Evolutionary conservation across 64 coral and sea anemone genomes (phyloP), one percentile per base, ranked within the genome.

Genomic region (Pocillopora damicornis): DNA sequence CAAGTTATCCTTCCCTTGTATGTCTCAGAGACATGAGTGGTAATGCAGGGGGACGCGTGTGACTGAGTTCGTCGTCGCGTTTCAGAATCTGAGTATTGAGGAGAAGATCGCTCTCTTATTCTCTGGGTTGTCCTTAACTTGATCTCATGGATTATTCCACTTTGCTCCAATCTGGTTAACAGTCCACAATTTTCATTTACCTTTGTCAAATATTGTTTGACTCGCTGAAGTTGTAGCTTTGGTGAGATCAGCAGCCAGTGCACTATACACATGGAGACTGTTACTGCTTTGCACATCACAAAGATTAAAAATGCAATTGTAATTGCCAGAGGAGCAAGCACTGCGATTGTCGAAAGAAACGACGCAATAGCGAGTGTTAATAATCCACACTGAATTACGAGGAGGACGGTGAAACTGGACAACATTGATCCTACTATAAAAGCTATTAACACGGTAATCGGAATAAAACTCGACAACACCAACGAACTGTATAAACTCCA

Each of bases 401-500:
- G 38, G 26, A 85, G 65, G 18, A 37, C 38, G 18, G 71, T 85
- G 4, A 85, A 26, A 26, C 18, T 22, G 64, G n/a, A 72, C 23
- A 59, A 15, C 2, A 85, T 13, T 13, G 38, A 15, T 68, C 22
- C 37, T 11, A 85, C 22, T 15, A 63, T 38, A 45, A 85, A 18
- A 11, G 42, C 16, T 30, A 42, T 13, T 35, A 85, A 1, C 22
- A 42, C 13, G 11, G 51, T 11, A 51, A 85, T 38, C 10, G 81
- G 81, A 56, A 85, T 20, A 10, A 85, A 73, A 23, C 81, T 85
- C 18, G 66, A 58, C 1, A 85, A 38, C 13, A 65, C 62, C 12
- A 85, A 2, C 9, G 81, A 85, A 37, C 22, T 59, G 65, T 57
- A 85, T 6, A 73, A 10, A 57, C 81, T 85, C 81, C 81, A 85